Percentiles rank a stretch among this genome's conserved stretches.
Conservation (phyloP, 1,140 invertebrate genomes). For the Ooceraea biroi region DNA sequence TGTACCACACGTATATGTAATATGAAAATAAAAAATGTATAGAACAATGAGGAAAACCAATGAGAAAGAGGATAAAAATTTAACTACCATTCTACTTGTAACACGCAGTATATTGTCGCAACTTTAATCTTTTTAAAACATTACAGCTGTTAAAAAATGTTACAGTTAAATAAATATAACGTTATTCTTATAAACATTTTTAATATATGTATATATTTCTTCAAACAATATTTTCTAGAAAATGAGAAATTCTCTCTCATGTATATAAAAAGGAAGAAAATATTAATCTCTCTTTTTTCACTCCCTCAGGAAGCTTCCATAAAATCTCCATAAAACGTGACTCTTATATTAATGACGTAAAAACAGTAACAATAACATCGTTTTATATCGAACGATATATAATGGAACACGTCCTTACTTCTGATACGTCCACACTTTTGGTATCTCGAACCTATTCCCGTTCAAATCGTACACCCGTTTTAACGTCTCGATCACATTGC, state of each 20-base stretch:
- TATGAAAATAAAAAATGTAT: neutral
- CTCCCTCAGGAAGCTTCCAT: neutral
- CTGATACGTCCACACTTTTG: slow-evolving; percentile 25
- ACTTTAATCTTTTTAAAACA: slow-evolving; percentile 31
- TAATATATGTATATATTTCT: slow-evolving; percentile 1
- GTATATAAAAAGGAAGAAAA: neutral
- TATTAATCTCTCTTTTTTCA: neutral
- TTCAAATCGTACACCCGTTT: slow-evolving; percentile 74
- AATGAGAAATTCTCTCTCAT: neutral
- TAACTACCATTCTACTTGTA: neutral
- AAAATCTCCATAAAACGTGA: neutral
- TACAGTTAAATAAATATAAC: neutral
- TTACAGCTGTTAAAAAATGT: slow-evolving; percentile 5
- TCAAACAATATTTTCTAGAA: neutral
- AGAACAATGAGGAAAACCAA: neutral
- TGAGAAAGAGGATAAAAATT: neutral
- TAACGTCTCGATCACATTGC: slow-evolving; percentile 73
- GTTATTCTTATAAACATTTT: neutral
- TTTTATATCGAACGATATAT: slow-evolving; percentile 4
- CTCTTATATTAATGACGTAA: neutral
- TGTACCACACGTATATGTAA: no score
- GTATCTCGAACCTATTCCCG: slow-evolving; percentile 75
- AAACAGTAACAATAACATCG: slow-evolving; percentile 19
- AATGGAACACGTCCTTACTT: neutral
- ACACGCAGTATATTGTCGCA: neutral